Conservation (phyloP, 2,797 vertebrate genomes). For the Esox masquinongy region DNA sequence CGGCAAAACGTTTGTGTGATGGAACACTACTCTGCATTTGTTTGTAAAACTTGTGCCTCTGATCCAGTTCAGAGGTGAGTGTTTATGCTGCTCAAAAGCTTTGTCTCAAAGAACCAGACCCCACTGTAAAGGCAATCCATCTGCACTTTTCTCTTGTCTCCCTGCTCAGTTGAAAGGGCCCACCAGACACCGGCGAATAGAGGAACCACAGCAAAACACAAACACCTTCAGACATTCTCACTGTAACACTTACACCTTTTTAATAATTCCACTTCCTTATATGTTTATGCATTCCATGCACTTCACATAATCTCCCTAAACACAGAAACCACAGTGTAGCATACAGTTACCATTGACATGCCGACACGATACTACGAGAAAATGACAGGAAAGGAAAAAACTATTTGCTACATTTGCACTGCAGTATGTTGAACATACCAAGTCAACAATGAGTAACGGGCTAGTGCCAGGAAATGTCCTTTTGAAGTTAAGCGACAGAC, state of each 20-base stretch:
- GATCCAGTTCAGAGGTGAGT: not conserved
- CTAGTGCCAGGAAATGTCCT: conserved; percentile 34
- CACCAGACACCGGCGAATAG: not conserved
- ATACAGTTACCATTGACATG: conserved; percentile 1
- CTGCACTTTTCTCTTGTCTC: not conserved
- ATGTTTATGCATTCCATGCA: not conserved
- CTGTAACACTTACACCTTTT: conserved; percentile 5
- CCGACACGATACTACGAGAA: not conserved
- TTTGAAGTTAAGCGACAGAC: conserved; percentile 59
- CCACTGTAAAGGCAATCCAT: not conserved
- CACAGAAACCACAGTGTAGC: not conserved
- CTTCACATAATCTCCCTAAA: conserved; percentile 7
- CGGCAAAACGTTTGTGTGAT: not conserved
- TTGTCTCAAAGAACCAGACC: not conserved
- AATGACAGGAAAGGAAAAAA: conserved; percentile 11
- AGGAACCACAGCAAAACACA: not conserved
- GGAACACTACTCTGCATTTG: not conserved
- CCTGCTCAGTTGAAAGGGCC: not conserved
- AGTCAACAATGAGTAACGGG: conserved; percentile 35
- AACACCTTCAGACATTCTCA: not conserved
- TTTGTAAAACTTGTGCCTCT: not conserved
- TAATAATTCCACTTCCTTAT: not conserved
- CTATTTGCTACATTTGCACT: conserved; percentile 50
- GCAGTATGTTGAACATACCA: conserved; percentile 41
- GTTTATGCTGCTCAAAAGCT: not conserved